phyloP scores from a whole-genome alignment of 2,113 vertebrate species.

The Xenus cinereus region DNA sequence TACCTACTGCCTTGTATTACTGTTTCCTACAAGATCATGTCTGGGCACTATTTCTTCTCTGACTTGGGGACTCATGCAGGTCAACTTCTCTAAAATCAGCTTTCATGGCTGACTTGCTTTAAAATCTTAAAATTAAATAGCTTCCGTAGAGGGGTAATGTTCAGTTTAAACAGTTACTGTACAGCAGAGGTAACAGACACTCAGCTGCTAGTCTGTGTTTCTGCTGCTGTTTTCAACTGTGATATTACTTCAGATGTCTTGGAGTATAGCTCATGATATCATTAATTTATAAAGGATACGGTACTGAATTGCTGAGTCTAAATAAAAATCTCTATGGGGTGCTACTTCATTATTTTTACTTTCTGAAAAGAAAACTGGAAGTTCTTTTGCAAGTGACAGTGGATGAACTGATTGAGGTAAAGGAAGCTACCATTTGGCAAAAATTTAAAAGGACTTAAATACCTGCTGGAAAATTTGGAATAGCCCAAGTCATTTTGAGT shows the following conservation, averaged over 20 bases:
- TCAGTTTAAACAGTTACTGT: not conserved
- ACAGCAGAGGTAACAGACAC: not conserved
- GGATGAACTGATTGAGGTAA: not conserved
- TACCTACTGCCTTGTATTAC: not conserved
- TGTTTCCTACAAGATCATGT: not conserved
- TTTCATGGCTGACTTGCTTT: not conserved
- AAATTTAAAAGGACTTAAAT: not conserved
- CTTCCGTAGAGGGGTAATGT: not conserved
- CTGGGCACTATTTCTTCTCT: not conserved
- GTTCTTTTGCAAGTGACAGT: not conserved
- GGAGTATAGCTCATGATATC: not conserved
- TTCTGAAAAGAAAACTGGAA: not conserved
- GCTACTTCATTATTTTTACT: not conserved
- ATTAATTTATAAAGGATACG: not conserved
- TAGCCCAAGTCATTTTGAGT: not conserved
- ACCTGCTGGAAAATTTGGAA: not conserved
- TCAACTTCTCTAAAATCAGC: not conserved
- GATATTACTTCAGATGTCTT: accelerated
- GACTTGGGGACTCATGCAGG: not conserved
- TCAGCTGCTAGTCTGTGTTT: not conserved
- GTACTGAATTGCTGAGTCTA: not conserved
- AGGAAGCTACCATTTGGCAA: not conserved
- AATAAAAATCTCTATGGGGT: not conserved
- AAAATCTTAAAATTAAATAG: not conserved
- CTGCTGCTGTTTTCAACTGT: not conserved